phyloP scores from a whole-genome alignment of 2,113 vertebrate genomes.

The Dasyprocta punctata region DNA sequence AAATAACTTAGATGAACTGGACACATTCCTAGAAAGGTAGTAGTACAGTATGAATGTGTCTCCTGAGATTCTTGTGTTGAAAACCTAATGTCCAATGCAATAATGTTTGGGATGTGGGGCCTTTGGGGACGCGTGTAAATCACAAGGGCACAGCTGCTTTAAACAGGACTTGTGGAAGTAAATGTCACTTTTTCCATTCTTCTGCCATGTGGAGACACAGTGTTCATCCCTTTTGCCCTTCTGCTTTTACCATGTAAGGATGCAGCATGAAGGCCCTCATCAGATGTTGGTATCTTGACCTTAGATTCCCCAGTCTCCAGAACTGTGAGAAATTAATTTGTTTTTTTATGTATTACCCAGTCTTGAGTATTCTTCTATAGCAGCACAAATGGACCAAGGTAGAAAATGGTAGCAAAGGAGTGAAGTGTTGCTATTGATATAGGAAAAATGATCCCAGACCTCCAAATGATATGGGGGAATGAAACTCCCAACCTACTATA shows the following conservation, averaged over 20 bases:
- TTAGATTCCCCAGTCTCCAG: neutral
- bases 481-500: too few species aligned
- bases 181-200: neutral
- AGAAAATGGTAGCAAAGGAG: neutral
- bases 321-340: neutral
- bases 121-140: neutral
- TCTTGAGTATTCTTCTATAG: neutral
- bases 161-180: neutral
- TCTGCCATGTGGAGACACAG: neutral
- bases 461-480: too few species aligned
- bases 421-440: neutral
- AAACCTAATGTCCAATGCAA: neutral
- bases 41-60: neutral
- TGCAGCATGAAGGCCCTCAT: neutral
- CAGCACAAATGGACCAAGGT: neutral
- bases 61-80: neutral
- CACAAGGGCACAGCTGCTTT: neutral
- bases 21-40: slow-evolving; percentile 21
- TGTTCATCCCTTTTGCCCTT: neutral
- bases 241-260: neutral
- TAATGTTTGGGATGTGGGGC: neutral
- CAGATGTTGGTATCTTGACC: neutral
- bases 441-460: too few species aligned
- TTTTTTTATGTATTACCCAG: neutral
- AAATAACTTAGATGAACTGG: slow-evolving; percentile 28